phyloP scores from a whole-genome alignment of 1,140 invertebrate species.

The Bombus polaris region DNA sequence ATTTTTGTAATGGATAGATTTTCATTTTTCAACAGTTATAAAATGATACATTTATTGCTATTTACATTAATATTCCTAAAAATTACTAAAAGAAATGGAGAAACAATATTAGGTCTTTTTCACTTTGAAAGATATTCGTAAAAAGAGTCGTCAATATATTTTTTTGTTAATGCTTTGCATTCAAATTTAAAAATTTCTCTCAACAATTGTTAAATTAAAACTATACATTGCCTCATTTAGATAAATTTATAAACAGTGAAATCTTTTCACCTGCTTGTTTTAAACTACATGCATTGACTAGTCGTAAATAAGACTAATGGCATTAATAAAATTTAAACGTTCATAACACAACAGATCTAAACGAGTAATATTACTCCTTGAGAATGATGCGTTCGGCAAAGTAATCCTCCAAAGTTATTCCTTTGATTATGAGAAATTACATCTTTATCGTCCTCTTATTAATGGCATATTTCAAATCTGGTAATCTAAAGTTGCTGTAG shows the following conservation, averaged over 20 bases:
- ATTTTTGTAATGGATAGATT: constrained; percentile 15
- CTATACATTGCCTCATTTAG: no score
- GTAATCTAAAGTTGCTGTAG: constrained; percentile 49
- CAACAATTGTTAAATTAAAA: background rate
- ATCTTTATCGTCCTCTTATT: no score
- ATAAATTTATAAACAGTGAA: background rate
- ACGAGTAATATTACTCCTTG: background rate
- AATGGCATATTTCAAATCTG: constrained; percentile 32
- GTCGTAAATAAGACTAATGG: background rate
- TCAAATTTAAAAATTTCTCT: background rate
- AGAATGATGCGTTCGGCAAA: background rate
- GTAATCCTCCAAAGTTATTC: no score
- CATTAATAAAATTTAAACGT: background rate
- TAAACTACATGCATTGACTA: background rate
- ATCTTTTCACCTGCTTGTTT: background rate
- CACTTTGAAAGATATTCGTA: background rate
- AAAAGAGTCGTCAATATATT: no score
- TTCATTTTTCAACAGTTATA: constrained; percentile 44
- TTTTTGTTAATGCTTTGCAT: background rate
- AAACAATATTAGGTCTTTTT: background rate
- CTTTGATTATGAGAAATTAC: background rate
- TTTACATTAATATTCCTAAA: constrained; percentile 28
- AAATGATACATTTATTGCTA: constrained; percentile 35
- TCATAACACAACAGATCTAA: background rate
- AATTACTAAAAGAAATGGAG: background rate